Conservation (phyloP, 2,797 vertebrate genomes). For the Hoplostethus atlanticus region DNA sequence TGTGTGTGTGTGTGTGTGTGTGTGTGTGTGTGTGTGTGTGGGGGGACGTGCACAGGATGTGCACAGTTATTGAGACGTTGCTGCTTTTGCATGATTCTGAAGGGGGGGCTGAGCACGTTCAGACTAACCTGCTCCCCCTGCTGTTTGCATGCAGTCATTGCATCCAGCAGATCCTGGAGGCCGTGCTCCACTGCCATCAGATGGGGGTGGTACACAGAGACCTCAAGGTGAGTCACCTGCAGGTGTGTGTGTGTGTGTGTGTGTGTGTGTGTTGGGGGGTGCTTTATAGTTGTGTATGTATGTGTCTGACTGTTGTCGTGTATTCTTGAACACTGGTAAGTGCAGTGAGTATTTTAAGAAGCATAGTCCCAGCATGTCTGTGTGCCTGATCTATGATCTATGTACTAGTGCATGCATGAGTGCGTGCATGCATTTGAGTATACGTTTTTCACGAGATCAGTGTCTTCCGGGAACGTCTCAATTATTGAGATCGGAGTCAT, state of each 20-base stretch:
- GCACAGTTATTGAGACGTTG: background rate
- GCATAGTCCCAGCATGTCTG: conserved; percentile 45
- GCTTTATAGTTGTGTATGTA: conserved; percentile 32
- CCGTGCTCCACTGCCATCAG: conserved; percentile 97
- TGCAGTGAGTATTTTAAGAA: conserved; percentile 27
- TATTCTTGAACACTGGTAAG: conserved; percentile 58
- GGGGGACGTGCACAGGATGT: background rate
- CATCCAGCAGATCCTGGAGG: conserved; percentile 99
- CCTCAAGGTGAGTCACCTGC: conserved; percentile 84
- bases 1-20: conserved; percentile 28
- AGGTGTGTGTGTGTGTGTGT: background rate
- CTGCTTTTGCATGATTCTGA: conserved; percentile 68
- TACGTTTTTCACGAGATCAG: background rate
- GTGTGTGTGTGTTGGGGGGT: conserved; percentile 3
- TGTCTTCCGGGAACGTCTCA: background rate
- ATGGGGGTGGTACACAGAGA: conserved; percentile 98
- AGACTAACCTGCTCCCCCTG: conserved; percentile 86
- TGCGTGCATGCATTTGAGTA: background rate
- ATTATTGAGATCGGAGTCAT: too few species aligned
- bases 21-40: conserved; percentile 25
- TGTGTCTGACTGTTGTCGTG: conserved; percentile 46
- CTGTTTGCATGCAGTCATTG: conserved; percentile 95
- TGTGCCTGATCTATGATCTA: conserved; percentile 9
- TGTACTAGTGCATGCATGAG: conserved; percentile 33
- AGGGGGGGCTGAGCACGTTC: conserved; percentile 60